These are phyloP conservation scores for Columbina picui DNA, from an alignment of 2,113 vertebrate genomes.

Conservation along the genomic window DNA sequence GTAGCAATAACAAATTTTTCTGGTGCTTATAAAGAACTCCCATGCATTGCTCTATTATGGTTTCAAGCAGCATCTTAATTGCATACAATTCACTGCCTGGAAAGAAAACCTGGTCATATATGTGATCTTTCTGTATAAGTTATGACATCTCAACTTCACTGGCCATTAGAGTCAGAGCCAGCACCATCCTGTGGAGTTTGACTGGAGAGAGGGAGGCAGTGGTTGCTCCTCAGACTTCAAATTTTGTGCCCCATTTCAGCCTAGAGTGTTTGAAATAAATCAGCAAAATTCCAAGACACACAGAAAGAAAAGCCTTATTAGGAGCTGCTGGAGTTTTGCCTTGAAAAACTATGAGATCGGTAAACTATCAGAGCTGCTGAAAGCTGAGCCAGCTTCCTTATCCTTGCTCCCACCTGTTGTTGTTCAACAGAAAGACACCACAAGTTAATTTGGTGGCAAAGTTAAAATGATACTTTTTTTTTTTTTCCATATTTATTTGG, in stretches of 20 bases:
- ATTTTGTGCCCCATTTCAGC: not conserved
- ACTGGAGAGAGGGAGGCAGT: not conserved
- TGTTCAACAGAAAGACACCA: not conserved
- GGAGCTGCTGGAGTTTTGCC: not conserved
- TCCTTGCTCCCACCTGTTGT: not conserved
- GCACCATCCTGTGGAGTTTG: not conserved
- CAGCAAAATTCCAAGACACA: not conserved
- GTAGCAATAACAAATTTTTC: not conserved
- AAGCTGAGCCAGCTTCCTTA: not conserved
- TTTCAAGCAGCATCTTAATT: not conserved
- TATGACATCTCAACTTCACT: not conserved
- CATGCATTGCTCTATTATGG: fast-evolving
- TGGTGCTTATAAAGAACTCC: not conserved
- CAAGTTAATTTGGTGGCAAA: not conserved
- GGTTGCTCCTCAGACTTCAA: not conserved
- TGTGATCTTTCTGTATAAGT: fast-evolving
- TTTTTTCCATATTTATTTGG: not conserved
- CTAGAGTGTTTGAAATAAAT: not conserved
- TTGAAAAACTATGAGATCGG: not conserved
- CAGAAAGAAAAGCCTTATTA: not conserved
- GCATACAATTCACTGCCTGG: not conserved
- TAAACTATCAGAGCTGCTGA: not conserved
- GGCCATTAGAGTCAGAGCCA: not conserved
- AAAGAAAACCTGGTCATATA: not conserved
- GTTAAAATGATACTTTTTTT: not conserved